phyloP scores from a whole-genome alignment of 2,888 invertebrate species.

The Mesorhabditis belari region DNA sequence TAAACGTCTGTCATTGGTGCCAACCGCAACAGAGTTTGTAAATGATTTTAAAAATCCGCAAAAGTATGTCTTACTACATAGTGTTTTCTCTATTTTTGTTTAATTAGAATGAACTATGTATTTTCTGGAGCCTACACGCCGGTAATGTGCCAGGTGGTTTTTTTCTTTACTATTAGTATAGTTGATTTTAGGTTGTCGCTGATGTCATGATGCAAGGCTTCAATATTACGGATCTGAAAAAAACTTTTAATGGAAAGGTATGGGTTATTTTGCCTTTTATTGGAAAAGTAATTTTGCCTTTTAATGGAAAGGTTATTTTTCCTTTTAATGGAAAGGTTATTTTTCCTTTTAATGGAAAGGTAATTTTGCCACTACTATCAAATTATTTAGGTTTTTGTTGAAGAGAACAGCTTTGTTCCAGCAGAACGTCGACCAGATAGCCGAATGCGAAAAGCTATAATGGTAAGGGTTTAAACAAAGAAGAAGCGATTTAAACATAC shows the following conservation, averaged over 20 bases:
- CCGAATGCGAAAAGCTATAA: constrained; percentile 52
- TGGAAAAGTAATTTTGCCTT: too few relatives aligned
- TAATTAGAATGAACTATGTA: constrained; percentile 81
- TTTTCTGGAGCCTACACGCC: constrained; percentile 86
- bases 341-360: too few relatives aligned
- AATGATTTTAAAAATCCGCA: background rate
- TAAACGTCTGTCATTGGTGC: constrained; percentile 26
- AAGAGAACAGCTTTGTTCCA: constrained; percentile 32
- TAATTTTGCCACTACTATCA: background rate
- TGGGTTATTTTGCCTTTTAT: too few relatives aligned
- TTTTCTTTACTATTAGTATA: too few relatives aligned
- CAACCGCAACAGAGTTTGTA: too few relatives aligned
- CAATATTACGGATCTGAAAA: constrained; percentile 26
- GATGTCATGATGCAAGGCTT: constrained; percentile 27
- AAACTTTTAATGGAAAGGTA: constrained; percentile 15
- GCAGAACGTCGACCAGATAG: constrained; percentile 40
- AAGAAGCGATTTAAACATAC: too few relatives aligned
- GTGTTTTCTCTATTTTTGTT: constrained; percentile 63
- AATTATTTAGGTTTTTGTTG: constrained; percentile 13
- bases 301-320: too few relatives aligned
- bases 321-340: too few relatives aligned
- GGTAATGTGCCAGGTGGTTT: constrained; percentile 58
- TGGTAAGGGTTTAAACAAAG: too few relatives aligned
- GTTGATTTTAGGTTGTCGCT: too few relatives aligned
- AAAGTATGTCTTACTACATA: background rate